Evolutionary conservation across 2,113 vertebrate species (phyloP).

Genomic region (Apteryx mantelli): DNA sequence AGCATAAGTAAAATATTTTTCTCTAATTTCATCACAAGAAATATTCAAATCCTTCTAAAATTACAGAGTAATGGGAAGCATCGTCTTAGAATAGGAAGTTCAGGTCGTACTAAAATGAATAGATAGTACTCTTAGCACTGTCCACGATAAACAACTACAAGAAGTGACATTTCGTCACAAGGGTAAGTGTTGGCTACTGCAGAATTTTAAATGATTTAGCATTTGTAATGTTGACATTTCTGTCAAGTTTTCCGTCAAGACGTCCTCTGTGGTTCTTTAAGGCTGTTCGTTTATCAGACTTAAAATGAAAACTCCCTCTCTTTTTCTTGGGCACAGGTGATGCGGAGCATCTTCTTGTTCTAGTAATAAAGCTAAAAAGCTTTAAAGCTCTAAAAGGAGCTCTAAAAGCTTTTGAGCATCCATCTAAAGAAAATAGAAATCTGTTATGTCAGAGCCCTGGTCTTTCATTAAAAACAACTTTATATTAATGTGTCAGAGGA

Average conservation of each 20-base stretch:
- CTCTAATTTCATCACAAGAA: neutral
- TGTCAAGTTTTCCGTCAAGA: neutral
- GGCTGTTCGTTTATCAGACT: neutral
- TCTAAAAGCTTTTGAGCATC: constrained; percentile 73
- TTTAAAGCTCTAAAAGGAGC: constrained; percentile 73
- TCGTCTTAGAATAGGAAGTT: neutral
- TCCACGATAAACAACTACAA: neutral
- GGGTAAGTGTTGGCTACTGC: neutral
- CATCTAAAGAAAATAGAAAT: constrained; percentile 72
- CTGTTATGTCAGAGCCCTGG: constrained; percentile 38
- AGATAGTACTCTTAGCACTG: neutral
- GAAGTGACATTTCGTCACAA: neutral
- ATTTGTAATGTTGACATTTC: neutral
- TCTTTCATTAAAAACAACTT: constrained; percentile 75
- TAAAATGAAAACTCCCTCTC: constrained; percentile 55
- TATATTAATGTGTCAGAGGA: constrained; percentile 46
- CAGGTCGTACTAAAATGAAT: neutral
- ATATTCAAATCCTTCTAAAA: neutral
- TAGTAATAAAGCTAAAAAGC: constrained; percentile 58
- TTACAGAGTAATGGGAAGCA: neutral
- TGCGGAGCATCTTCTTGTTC: constrained; percentile 50
- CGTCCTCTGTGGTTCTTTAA: neutral
- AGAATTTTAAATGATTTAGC: neutral
- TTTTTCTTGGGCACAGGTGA: constrained; percentile 55
- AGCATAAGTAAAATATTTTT: neutral